Percentiles rank a stretch among this genome's conserved stretches.
These are phyloP conservation scores for Luperina nickerlii DNA, from an alignment of 2,888 invertebrate genomes.

Conservation along the genomic window DNA sequence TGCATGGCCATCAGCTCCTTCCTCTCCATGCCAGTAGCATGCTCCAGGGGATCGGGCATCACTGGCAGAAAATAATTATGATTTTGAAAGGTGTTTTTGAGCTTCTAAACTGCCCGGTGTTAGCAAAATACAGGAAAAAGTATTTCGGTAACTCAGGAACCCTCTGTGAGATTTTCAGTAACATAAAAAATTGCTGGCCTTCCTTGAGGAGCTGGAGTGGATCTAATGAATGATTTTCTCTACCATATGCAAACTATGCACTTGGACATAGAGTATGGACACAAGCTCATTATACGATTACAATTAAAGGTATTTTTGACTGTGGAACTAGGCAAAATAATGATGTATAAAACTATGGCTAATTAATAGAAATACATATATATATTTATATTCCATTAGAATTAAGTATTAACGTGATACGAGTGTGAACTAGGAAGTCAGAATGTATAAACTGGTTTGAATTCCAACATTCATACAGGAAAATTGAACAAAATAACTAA, in stretches of 20 bases:
- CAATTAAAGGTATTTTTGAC: background rate
- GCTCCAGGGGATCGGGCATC: conserved; percentile 97
- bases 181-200: background rate
- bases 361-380: background rate
- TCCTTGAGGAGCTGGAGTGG: background rate
- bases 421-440: background rate
- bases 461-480: conserved; percentile 5
- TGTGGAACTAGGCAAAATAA: background rate
- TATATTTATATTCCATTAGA: too few relatives aligned
- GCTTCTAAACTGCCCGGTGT: background rate
- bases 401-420: too few relatives aligned
- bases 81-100: background rate
- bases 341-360: too few relatives aligned
- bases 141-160: background rate
- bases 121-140: background rate
- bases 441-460: conserved; percentile 1
- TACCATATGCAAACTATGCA: fast-evolving
- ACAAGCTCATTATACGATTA: background rate
- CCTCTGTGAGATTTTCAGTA: background rate
- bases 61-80: conserved; percentile 81
- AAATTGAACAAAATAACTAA: background rate
- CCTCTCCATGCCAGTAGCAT: conserved; percentile 98
- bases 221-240: too few relatives aligned
- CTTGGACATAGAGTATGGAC: background rate
- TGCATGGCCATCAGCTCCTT: conserved; percentile 96